Conservation (phyloP, 23 tunicate species). For the Ciona savignyi region DNA sequence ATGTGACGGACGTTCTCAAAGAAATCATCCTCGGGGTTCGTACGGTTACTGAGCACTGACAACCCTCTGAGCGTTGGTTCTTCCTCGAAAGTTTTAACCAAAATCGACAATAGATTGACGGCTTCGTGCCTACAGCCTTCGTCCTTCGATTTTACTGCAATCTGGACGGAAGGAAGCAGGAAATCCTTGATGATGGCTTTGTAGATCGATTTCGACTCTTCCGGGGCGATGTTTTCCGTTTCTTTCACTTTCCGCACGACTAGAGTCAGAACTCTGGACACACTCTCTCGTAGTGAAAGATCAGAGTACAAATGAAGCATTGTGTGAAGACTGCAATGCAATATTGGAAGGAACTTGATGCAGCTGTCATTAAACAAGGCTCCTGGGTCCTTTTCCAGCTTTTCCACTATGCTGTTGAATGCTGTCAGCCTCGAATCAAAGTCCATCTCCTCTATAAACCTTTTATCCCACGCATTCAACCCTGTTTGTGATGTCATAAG, state of each 20-base stretch:
- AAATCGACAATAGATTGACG: slow-evolving; percentile 33
- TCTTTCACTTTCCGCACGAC: slow-evolving; percentile 17
- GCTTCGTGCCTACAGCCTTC: slow-evolving; percentile 54
- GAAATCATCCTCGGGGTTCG: slow-evolving; percentile 55
- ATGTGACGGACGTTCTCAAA: slow-evolving; percentile 73
- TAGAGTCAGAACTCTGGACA: slow-evolving; percentile 37
- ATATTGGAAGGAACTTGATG: slow-evolving; percentile 30
- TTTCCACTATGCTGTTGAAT: slow-evolving; percentile 28
- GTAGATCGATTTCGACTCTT: slow-evolving; percentile 7
- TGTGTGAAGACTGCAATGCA: slow-evolving; percentile 53
- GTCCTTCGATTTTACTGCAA: slow-evolving; percentile 35
- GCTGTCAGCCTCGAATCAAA: slow-evolving; percentile 53
- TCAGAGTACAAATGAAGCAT: slow-evolving; percentile 33
- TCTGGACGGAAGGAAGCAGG: slow-evolving; percentile 34
- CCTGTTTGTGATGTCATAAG: slow-evolving; percentile 28
- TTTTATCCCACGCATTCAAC: slow-evolving; percentile 69
- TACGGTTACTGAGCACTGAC: slow-evolving; percentile 26
- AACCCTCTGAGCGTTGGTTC: slow-evolving; percentile 35
- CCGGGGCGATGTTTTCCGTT: neutral
- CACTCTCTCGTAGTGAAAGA: slow-evolving; percentile 52
- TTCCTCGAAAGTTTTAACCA: slow-evolving; percentile 39
- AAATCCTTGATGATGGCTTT: slow-evolving; percentile 33
- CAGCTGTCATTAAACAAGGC: slow-evolving; percentile 40
- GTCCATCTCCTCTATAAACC: slow-evolving; percentile 55
- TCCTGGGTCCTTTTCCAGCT: slow-evolving; percentile 17